Evolutionary conservation across 2,797 vertebrate genomes (phyloP).

Genomic region (Acipenser oxyrinchus): DNA sequence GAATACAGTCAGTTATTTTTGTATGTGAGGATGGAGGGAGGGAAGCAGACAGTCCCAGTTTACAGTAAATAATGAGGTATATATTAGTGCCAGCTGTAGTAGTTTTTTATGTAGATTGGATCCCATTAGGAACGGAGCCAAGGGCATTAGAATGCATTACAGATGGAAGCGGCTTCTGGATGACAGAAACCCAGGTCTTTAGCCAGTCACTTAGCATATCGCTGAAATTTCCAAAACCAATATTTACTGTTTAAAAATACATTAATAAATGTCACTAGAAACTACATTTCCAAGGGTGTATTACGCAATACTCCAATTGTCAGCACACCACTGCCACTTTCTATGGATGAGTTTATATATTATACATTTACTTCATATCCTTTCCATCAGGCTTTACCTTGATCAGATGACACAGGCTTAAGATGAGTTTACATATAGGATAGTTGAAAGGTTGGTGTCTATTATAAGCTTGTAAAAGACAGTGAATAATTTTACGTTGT

Average conservation of each 20-base stretch:
- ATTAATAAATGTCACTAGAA: slow-evolving; percentile 33
- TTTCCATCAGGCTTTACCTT: no score
- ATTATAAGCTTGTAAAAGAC: no score
- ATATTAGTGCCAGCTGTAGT: slow-evolving; percentile 18
- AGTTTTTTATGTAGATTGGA: slow-evolving; percentile 46
- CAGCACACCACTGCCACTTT: not conserved
- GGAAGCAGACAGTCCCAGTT: no score
- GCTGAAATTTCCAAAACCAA: slow-evolving; percentile 7
- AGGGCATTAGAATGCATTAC: slow-evolving; percentile 55
- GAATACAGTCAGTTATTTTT: slow-evolving; percentile 13
- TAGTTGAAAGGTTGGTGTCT: no score
- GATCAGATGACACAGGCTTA: no score
- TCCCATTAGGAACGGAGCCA: slow-evolving; percentile 51
- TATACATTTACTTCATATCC: no score
- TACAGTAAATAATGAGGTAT: no score
- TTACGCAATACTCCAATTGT: slow-evolving; percentile 52
- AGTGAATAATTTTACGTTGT: no score
- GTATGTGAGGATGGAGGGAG: no score
- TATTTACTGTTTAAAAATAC: slow-evolving; percentile 30
- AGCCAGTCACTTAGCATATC: slow-evolving; percentile 33
- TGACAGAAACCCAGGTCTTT: slow-evolving; percentile 54
- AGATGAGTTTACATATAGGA: no score
- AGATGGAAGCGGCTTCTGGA: slow-evolving; percentile 72
- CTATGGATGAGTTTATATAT: no score
- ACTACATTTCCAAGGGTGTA: slow-evolving; percentile 41